A percentile compares a stretch with the other conserved stretches of the same genome.
Conservation (phyloP, 2,888 invertebrate genomes). For the Drosophila fulvimacula region DNA sequence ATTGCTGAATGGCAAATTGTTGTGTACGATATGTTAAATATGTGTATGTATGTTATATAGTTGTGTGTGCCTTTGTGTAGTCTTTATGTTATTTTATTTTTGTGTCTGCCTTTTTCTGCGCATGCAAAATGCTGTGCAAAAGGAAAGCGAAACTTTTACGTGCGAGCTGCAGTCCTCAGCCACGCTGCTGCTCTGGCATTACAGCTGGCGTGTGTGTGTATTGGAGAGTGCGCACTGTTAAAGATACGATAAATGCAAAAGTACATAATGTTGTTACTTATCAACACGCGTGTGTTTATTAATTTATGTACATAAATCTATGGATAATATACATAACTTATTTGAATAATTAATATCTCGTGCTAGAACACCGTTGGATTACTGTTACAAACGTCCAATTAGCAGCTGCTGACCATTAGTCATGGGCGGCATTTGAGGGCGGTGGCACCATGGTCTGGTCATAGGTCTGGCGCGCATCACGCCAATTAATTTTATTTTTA, state of each 20-base stretch:
- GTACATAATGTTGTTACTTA: background rate
- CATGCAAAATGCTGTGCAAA: constrained; percentile 79
- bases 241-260: constrained; percentile 9
- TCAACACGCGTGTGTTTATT: background rate
- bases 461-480: constrained; percentile 18
- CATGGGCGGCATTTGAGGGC: constrained; percentile 7
- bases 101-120: constrained; percentile 68
- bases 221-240: constrained; percentile 12
- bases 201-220: background rate
- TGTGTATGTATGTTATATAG: constrained; percentile 3
- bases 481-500: constrained; percentile 22
- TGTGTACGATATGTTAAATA: constrained; percentile 43
- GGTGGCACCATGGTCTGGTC: constrained; percentile 3
- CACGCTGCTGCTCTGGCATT: constrained; percentile 26
- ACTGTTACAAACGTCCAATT: constrained; percentile 41
- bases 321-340: constrained; percentile 60
- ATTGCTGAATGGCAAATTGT: constrained; percentile 53
- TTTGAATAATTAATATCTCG: constrained; percentile 53
- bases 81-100: constrained; percentile 29
- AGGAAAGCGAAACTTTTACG: constrained; percentile 79
- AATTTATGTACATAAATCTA: background rate
- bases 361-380: constrained; percentile 46
- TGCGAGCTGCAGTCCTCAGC: constrained; percentile 35
- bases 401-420: constrained; percentile 43
- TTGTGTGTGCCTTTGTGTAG: constrained; percentile 24